Base-by-base conservation (phyloP, 2,113 vertebrate genomes). In the Leptosomus discolor region DNA sequence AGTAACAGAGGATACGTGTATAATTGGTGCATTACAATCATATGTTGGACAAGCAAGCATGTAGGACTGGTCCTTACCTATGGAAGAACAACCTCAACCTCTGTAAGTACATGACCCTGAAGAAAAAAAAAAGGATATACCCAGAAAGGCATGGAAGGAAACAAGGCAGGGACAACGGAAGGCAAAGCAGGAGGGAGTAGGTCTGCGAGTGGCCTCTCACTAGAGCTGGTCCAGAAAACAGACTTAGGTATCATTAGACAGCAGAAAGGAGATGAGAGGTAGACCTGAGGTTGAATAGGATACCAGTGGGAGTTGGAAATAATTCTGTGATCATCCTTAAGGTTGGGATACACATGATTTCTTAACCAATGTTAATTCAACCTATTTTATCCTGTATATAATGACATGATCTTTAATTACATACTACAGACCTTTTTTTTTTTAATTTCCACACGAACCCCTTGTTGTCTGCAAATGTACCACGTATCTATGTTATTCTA, bases 121-220 rank as follows among this genome's bases (percentile, higher is more conserved):
- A 53, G n/a, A n/a, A 60, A 64, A 37, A 50, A n/a, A 14, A 36
- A 48, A 53, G 9, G 7, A 43, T 8, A 18, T 10, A 34, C 8
- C 8, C 30, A 57, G 23, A 54, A 54, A 13, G 8, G 9, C 11
- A 37, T 8, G 26, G 16, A 79, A 87, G 30, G 22, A 12, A 67
- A 43, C 41, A 75, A 45, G 4, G n/a, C 32, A 54, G 45, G 15
- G 45, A 61, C 19, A 56, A 39, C 0, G 0, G 50, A 75, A 70
- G 56, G 22, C 39, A 83, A 65, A 75, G 24, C 37, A 34, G 45
- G 16, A 11, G 7, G 56, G 50, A 83, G 11, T 18, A 51, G 54
- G 19, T 56, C 60, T 41, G 15, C 39, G 39, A 58, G 46, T 3
- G 2, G 56, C 56, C 14, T 79, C 45, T 78, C 54, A 39, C 18